Evolutionary conservation across 2,797 vertebrate species (phyloP), one percentile per base, ranked within the genome.

Genomic region (Diceros bicornis): DNA sequence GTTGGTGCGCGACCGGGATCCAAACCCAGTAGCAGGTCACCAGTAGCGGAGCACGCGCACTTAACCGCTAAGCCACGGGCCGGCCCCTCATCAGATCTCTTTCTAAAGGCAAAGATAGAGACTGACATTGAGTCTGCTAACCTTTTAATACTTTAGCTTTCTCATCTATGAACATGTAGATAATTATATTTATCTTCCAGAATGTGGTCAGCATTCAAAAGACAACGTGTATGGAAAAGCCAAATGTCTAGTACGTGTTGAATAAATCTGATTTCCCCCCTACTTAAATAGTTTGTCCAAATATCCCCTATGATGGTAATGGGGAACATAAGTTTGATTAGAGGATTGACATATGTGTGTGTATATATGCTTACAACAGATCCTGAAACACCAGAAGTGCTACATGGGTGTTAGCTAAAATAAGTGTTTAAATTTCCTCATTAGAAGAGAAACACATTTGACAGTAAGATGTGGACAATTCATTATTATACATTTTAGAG

Each of bases 401-500:
- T 75, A 8, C 6, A 10, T 92, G n/a, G 13, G n/a, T 77, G 9
- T 79, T 78, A 84, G 50, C 44, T 94, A 74, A 94, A 92, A 69
- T 55, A 94, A 92, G 41, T n/a, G 66, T 61, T 93, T 92, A 77
- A 59, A 55, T 86, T 69, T 9, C 6, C 62, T 23, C 66, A 57
- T 59, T 71, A 75, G 78, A 93, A 95, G 20, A 92, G 37, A 95
- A 85, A 84, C 11, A n/a, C 3, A 62, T 52, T 90, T 74, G 32
- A 81, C 14, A 69, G 16, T 27, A 64, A 61, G 55, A 69, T 50
- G 34, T 29, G 52, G 27, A 68, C 13, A 92, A 77, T 52, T 69
- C 29, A 89, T 89, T 57, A 93, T 87, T 44, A 79, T 68, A 91
- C 6, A 61, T 89, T 95, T 86, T 72, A 89, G 61, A 84, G 57